Conservation (phyloP, 2,113 vertebrate genomes). For the Pygoscelis antarcticus region DNA sequence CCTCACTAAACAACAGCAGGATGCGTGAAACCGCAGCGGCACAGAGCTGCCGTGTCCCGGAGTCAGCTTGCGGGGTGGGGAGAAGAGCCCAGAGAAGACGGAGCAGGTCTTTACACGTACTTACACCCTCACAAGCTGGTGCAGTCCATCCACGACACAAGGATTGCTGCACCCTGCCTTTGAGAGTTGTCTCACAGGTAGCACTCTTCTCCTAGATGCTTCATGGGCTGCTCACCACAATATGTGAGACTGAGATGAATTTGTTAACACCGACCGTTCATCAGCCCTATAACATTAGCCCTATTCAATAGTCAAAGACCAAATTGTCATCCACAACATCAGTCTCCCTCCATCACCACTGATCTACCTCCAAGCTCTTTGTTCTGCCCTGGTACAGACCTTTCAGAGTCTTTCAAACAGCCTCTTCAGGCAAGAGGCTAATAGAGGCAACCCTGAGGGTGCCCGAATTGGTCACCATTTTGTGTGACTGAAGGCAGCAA, state of each 20-base stretch:
- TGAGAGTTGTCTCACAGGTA: not conserved
- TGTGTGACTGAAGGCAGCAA: not conserved
- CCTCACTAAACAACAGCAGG: not conserved
- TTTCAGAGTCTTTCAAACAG: not conserved
- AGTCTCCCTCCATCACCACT: not conserved
- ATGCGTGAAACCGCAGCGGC: not conserved
- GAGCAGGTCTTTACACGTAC: fast-evolving
- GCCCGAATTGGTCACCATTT: not conserved
- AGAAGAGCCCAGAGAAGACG: not conserved
- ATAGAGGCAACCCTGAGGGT: not conserved
- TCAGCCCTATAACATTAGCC: not conserved
- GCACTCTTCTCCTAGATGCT: not conserved
- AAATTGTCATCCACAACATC: not conserved
- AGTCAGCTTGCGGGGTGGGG: not conserved
- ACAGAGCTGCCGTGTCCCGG: not conserved
- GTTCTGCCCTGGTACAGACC: not conserved
- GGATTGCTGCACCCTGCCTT: not conserved
- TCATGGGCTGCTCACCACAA: not conserved
- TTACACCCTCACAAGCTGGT: fast-evolving
- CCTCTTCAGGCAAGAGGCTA: not conserved
- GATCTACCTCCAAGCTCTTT: not conserved
- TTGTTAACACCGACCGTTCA: not conserved
- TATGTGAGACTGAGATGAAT: not conserved
- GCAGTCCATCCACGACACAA: not conserved
- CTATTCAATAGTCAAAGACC: not conserved